Evolutionary conservation across 2,113 vertebrate genomes (phyloP).

Genomic region (Paedocypris sp.): DNA sequence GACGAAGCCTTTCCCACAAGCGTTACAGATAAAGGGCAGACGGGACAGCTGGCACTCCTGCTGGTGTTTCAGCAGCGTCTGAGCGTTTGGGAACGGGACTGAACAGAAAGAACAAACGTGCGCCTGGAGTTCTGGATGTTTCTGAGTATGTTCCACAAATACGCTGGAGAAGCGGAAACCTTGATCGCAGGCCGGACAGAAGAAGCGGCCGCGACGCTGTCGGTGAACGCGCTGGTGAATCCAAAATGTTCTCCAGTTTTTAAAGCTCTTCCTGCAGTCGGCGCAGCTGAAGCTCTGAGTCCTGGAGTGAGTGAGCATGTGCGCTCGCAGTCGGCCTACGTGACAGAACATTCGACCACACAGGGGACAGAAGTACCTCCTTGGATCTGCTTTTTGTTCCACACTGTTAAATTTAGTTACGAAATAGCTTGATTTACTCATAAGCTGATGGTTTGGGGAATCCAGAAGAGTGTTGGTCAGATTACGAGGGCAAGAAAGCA

Average conservation of each 20-base stretch:
- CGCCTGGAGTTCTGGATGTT: conserved; percentile 51
- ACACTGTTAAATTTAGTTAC: conserved; percentile 51
- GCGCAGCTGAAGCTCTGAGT: conserved; percentile 50
- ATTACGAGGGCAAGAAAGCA: conserved; percentile 30
- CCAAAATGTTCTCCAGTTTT: conserved; percentile 61
- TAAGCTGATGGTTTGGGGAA: conserved; percentile 30
- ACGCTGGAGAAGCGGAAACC: conserved; percentile 54
- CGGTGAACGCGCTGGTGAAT: conserved; percentile 60
- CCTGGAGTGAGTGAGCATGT: conserved; percentile 60
- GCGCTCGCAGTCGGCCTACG: conserved; percentile 57
- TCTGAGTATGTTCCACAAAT: conserved; percentile 56
- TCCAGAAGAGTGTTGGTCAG: neutral
- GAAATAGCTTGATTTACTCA: conserved; percentile 40
- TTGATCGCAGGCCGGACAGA: conserved; percentile 49
- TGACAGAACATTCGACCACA: conserved; percentile 61
- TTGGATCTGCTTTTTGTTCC: conserved; percentile 55
- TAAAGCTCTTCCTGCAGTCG: conserved; percentile 53
- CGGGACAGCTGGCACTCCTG: conserved; percentile 24
- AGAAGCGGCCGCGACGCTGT: conserved; percentile 55
- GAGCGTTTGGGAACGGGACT: conserved; percentile 21
- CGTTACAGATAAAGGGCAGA: conserved; percentile 32
- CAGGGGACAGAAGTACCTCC: conserved; percentile 58
- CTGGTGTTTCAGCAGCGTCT: conserved; percentile 33
- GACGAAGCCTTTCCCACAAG: conserved; percentile 36
- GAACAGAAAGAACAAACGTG: conserved; percentile 33